Evolutionary conservation across 2,113 vertebrate genomes (phyloP), one percentile per base, ranked within the genome.

Genomic region (Hyperopisus bebe): DNA sequence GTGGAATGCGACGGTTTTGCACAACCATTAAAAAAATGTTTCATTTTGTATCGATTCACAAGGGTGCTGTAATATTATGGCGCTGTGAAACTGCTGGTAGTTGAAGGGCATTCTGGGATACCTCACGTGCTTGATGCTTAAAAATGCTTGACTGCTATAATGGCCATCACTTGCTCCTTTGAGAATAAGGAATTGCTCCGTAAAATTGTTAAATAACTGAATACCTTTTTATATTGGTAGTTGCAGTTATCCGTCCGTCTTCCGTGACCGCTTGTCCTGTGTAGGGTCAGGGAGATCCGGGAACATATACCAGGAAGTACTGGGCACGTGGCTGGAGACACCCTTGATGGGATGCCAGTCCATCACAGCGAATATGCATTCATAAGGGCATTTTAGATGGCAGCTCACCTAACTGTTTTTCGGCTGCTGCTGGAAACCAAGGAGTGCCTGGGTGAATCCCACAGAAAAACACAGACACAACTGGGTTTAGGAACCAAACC

Each of bases 41-140:
- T 90, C 74, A 31, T 92, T n/a, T 51, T 77, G 6, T 9, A 35
- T 58, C 31, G 58, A 55, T 58, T 31, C 11, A 82, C 50, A 83
- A 42, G 47, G 88, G 46, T 27, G 44, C 62, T 47, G 3, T 35
- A 6, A 42, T 58, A 39, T 77, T 85, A 4, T 62, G 39, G 17
- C 50, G 70, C 48, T 31, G 51, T 89, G 50, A 83, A n/a, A 31
- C 50, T 80, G 47, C 51, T 47, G 35, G 50, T n/a, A 11, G 6
- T 4, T 19, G 74, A 84, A 47, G 82, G 82, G 15, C 82, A 11
- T 42, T 84, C 8, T 47, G 82, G 42, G 42, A 47, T 84, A n/a
- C 19, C 82, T 10, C 24, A 39, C 35, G 6, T 42, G 74, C 74
- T 1, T 35, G 42, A 19, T 42, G 74, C 13, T 19, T 80, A 80